phyloP scores from a whole-genome alignment of 2,113 vertebrate species.

The Pseudolaguvia tuberculata region DNA sequence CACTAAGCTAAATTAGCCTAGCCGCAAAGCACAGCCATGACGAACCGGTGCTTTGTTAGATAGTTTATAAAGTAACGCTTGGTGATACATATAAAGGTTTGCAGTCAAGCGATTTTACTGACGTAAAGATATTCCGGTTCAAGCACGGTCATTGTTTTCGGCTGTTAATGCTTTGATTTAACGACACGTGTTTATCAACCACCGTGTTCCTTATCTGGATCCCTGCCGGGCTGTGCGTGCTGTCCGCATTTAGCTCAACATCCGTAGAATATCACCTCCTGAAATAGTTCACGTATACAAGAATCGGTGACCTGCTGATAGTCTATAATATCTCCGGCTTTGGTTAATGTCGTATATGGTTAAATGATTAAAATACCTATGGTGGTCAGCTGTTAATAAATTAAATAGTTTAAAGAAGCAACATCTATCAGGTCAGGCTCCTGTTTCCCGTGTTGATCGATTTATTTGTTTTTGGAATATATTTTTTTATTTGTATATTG shows the following conservation, averaged over 20 bases:
- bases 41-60: neutral
- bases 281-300: slow-evolving; percentile 14
- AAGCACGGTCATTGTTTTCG: no score
- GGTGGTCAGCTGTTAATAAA: neutral
- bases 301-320: neutral
- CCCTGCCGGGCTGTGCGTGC: slow-evolving; percentile 2
- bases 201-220: neutral
- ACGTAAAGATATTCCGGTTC: neutral
- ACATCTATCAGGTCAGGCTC: no score
- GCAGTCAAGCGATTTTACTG: neutral
- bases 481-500: no score
- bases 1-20: slow-evolving; percentile 1
- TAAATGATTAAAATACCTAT: neutral
- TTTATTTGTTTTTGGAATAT: no score
- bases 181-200: neutral
- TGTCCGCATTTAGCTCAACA: neutral
- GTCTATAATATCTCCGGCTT: no score
- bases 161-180: neutral
- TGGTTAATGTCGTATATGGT: neutral
- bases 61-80: neutral
- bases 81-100: no score
- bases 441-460: no score
- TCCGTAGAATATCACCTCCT: neutral
- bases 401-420: neutral
- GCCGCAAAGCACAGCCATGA: slow-evolving; percentile 12